Conservation (phyloP, 2,797 vertebrate species). For the Falco biarmicus region DNA sequence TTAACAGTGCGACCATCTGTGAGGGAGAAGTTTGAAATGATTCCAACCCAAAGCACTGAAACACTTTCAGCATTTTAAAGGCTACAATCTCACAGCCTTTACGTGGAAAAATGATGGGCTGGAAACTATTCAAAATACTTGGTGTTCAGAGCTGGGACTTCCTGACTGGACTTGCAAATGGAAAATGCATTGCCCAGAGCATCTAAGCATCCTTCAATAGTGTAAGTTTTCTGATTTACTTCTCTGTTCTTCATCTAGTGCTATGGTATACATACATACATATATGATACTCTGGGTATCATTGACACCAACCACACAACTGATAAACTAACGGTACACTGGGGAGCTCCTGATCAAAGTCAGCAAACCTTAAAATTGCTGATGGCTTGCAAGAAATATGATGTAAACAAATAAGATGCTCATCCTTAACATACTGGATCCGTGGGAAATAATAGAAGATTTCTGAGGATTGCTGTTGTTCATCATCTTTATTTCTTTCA, state of each 20-base stretch:
- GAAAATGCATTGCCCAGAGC: not conserved
- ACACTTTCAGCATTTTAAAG: slow-evolving; percentile 63
- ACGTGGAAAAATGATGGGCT: not conserved
- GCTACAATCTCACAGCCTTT: slow-evolving; percentile 21
- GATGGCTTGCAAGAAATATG: not conserved
- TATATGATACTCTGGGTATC: not conserved
- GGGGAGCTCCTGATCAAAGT: not conserved
- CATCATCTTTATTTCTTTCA: not conserved
- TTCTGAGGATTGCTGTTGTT: not conserved
- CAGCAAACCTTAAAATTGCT: not conserved
- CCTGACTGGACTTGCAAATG: slow-evolving; percentile 7
- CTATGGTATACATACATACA: not conserved
- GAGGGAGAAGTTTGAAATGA: slow-evolving; percentile 47
- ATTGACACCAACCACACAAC: not conserved
- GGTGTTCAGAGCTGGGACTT: not conserved
- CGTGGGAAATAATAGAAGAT: not conserved
- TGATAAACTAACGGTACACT: not conserved
- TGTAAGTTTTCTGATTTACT: not conserved
- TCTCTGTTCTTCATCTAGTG: not conserved
- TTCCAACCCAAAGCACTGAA: slow-evolving; percentile 56
- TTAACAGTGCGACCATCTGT: slow-evolving; percentile 73
- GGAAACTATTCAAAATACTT: slow-evolving; percentile 19
- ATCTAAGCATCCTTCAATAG: not conserved
- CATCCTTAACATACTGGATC: not conserved
- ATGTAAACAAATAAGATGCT: not conserved